These are phyloP conservation scores for Rhinichthys osculus DNA, from an alignment of 2,797 vertebrate genomes.

Conservation along the genomic window DNA sequence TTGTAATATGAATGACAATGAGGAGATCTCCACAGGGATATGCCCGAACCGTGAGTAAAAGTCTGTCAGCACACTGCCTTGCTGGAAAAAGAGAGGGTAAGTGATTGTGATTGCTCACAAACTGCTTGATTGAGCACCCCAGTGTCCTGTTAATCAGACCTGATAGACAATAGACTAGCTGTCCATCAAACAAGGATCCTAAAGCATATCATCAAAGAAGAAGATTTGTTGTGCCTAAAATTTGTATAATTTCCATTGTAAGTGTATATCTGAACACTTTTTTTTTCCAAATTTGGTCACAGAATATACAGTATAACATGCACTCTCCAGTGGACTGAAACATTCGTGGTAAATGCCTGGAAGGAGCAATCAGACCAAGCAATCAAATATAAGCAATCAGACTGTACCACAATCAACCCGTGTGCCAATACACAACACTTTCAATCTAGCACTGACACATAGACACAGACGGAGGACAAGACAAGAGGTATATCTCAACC, in stretches of 20 bases:
- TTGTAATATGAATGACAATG: slow-evolving; percentile 44
- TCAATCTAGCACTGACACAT: slow-evolving; percentile 15
- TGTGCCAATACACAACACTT: slow-evolving; percentile 28
- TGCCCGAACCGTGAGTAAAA: background rate
- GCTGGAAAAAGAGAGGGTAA: slow-evolving; percentile 38
- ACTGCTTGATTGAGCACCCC: slow-evolving; percentile 49
- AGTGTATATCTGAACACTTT: background rate
- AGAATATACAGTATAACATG: background rate
- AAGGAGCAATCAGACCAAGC: slow-evolving; percentile 6
- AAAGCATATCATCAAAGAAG: slow-evolving; percentile 13
- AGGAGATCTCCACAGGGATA: slow-evolving; percentile 14
- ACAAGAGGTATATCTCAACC: background rate
- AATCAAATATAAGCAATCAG: slow-evolving; percentile 40
- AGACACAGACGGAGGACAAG: background rate
- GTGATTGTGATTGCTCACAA: slow-evolving; percentile 50
- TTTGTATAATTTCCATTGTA: background rate
- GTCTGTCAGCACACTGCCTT: slow-evolving; percentile 29
- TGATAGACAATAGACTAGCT: slow-evolving; percentile 34
- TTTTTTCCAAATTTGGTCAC: background rate
- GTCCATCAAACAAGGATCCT: slow-evolving; percentile 18
- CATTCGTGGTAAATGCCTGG: background rate
- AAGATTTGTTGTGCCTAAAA: background rate
- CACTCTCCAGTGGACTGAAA: background rate
- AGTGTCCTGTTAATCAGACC: slow-evolving; percentile 61
- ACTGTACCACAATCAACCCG: slow-evolving; percentile 28